Conservation (phyloP, 2,888 invertebrate genomes). For the Ypsolopha scabrella region DNA sequence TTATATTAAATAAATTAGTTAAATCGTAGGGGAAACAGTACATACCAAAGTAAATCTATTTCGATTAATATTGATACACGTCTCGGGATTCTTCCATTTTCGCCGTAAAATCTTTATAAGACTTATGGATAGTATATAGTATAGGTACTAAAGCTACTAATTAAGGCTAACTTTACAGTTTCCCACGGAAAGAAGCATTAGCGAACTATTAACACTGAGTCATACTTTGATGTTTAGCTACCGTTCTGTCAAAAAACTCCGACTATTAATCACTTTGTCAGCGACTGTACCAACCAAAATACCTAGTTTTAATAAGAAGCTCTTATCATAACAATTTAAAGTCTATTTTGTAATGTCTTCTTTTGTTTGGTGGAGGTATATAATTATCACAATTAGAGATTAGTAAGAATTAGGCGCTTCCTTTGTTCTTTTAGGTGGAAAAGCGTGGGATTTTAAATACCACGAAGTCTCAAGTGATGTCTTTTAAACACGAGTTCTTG, state of each 20-base stretch:
- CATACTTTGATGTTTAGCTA: constrained; percentile 19
- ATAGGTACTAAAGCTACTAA: too few species aligned
- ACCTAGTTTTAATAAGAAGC: not conserved
- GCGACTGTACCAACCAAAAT: constrained; percentile 17
- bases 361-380: constrained; percentile 12
- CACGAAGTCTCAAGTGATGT: not conserved
- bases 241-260: constrained; percentile 12
- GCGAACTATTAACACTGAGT: constrained; percentile 25
- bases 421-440: constrained; percentile 45
- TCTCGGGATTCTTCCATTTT: too few species aligned
- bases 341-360: not conserved
- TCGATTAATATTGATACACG: too few species aligned
- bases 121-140: too few species aligned
- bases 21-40: too few species aligned
- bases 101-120: too few species aligned
- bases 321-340: not conserved
- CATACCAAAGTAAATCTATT: too few species aligned
- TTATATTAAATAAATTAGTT: too few species aligned
- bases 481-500: not conserved
- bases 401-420: constrained; percentile 51
- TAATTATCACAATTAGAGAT: constrained; percentile 66
- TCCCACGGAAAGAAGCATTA: constrained; percentile 46
- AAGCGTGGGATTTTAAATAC: constrained; percentile 32
- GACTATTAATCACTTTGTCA: constrained; percentile 54
- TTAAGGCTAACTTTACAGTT: constrained; percentile 13